phyloP scores from a whole-genome alignment of 2,113 vertebrate species.

The Dromas ardeola region DNA sequence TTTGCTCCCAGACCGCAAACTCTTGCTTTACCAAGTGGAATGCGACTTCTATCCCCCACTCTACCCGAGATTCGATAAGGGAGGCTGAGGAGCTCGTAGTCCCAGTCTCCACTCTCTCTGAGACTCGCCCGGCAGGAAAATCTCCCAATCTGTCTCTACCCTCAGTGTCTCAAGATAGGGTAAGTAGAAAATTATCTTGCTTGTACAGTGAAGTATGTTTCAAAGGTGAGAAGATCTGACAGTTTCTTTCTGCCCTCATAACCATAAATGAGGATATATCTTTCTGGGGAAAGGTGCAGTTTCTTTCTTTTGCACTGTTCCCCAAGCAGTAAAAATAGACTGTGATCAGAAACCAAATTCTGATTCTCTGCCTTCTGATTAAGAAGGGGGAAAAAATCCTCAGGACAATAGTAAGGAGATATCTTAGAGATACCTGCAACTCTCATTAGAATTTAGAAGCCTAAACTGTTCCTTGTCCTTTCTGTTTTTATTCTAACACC shows the following conservation, averaged over 20 bases:
- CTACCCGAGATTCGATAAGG: conserved; percentile 66
- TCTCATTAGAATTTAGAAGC: background rate
- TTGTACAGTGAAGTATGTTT: background rate
- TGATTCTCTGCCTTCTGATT: background rate
- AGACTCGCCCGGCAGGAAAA: conserved; percentile 62
- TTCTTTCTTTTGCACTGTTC: background rate
- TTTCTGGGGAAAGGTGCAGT: background rate
- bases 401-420: background rate
- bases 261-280: background rate
- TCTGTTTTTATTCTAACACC: background rate
- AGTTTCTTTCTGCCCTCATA: background rate
- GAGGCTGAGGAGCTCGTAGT: conserved; percentile 67
- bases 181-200: conserved; percentile 62
- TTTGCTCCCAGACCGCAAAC: conserved; percentile 72
- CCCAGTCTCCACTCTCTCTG: conserved; percentile 59
- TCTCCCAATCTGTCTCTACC: conserved; percentile 66
- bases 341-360: background rate
- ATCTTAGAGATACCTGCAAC: background rate
- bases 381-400: background rate
- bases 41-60: conserved; percentile 51
- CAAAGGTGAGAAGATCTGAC: conserved; percentile 9
- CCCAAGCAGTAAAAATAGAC: background rate
- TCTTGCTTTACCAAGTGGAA: conserved; percentile 74
- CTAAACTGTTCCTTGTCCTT: background rate
- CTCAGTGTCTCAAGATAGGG: conserved; percentile 65